These are phyloP conservation scores for Molothrus ater DNA, from an alignment of 2,797 vertebrate species.

Conservation along the genomic window DNA sequence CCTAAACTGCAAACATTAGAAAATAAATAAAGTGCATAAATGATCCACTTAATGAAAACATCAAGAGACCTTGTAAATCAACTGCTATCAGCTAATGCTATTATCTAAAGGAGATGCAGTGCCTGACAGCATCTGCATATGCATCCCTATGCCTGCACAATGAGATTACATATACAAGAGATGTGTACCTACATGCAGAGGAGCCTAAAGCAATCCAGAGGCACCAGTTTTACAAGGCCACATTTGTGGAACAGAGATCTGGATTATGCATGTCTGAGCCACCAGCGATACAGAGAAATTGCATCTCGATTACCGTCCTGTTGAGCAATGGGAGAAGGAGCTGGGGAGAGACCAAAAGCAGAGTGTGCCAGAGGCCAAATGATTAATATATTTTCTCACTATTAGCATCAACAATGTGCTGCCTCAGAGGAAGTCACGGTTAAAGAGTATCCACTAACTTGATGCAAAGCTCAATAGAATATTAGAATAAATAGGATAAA, in stretches of 20 bases:
- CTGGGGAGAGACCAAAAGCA: neutral
- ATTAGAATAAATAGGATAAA: constrained; percentile 53
- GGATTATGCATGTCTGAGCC: neutral
- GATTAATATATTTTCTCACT: constrained; percentile 49
- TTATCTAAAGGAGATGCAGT: neutral
- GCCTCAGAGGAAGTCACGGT: constrained; percentile 52
- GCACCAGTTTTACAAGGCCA: neutral
- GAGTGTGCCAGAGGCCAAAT: constrained; percentile 53
- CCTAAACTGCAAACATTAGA: neutral
- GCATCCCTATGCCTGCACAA: neutral
- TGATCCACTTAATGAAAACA: constrained; percentile 16
- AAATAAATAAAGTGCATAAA: constrained; percentile 17
- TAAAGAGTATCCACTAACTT: constrained; percentile 43
- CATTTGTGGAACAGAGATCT: neutral
- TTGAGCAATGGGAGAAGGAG: constrained; percentile 20
- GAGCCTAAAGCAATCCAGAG: constrained; percentile 15
- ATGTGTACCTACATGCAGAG: neutral
- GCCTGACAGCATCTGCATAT: neutral
- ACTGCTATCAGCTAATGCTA: constrained; percentile 6
- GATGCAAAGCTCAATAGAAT: constrained; percentile 50
- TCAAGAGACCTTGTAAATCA: constrained; percentile 7
- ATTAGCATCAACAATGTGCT: constrained; percentile 50
- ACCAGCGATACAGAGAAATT: neutral
- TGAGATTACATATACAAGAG: neutral
- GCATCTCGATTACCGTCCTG: constrained; percentile 8